Percentiles rank a stretch among this genome's conserved stretches.
phyloP scores from a whole-genome alignment of 2,113 vertebrate species.

The Semnopithecus entellus region DNA sequence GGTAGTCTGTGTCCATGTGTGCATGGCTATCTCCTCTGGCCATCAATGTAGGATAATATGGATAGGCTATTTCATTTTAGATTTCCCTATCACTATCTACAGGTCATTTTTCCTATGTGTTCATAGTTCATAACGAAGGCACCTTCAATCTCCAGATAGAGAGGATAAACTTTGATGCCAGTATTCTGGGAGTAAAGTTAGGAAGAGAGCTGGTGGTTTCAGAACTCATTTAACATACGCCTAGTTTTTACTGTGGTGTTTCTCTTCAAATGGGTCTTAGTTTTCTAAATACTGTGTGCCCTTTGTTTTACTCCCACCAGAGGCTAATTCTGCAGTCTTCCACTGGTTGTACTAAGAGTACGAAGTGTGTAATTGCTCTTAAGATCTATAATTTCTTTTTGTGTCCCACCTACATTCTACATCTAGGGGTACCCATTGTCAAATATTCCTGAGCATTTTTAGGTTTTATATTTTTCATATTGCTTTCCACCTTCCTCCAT shows the following conservation, averaged over 20 bases:
- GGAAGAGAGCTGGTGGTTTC: neutral
- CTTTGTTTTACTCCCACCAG: neutral
- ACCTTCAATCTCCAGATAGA: neutral
- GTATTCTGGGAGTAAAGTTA: neutral
- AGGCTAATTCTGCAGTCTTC: neutral
- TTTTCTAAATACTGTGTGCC: neutral
- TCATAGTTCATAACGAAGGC: neutral
- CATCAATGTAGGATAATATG: neutral
- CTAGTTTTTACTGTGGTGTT: neutral
- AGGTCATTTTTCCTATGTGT: neutral
- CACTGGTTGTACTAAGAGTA: neutral
- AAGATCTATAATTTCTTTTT: neutral
- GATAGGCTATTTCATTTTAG: neutral
- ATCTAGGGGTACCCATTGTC: neutral
- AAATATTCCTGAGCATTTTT: neutral
- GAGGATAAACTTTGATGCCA: neutral
- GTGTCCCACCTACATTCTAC: neutral
- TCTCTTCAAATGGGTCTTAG: neutral
- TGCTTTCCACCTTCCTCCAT: neutral
- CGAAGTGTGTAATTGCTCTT: neutral
- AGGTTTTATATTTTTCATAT: neutral
- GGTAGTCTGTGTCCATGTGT: neutral
- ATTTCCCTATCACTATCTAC: neutral
- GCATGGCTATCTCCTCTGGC: neutral
- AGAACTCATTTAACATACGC: neutral